phyloP scores from a whole-genome alignment of 2,797 vertebrate species.

The Gobio occitaniae region DNA sequence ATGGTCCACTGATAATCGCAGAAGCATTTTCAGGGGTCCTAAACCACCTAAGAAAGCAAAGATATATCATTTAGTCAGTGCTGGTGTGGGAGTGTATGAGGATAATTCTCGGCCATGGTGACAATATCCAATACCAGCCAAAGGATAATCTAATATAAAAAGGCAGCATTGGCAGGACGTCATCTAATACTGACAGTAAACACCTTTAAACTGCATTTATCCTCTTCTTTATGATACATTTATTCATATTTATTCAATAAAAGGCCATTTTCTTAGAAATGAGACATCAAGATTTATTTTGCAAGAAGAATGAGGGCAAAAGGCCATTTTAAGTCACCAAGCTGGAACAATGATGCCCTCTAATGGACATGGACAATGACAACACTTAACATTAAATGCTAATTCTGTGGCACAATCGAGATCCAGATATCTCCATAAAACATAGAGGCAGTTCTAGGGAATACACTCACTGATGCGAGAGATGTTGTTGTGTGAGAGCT shows the following conservation, averaged over 20 bases:
- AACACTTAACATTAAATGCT: neutral
- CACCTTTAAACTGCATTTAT: conserved; percentile 56
- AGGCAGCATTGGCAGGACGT: conserved; percentile 10
- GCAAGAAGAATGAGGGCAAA: neutral
- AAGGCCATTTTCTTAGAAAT: conserved; percentile 40
- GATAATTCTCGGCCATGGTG: conserved; percentile 9
- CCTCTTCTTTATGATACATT: conserved; percentile 62
- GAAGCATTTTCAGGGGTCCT: conserved; percentile 84
- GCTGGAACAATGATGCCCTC: conserved; percentile 69
- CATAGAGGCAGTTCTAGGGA: neutral
- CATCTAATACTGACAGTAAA: conserved; percentile 49
- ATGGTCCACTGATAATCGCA: conserved; percentile 85
- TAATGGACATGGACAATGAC: conserved; percentile 69
- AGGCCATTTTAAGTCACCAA: neutral
- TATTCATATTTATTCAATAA: conserved; percentile 65
- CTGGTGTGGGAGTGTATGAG: neutral
- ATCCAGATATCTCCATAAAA: neutral
- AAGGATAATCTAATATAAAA: conserved; percentile 50
- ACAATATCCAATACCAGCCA: conserved; percentile 42
- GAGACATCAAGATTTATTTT: conserved; percentile 54
- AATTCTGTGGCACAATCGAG: neutral
- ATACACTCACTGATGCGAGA: conserved; percentile 87
- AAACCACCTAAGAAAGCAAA: conserved; percentile 83
- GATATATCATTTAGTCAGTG: conserved; percentile 51
- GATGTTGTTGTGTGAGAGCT: conserved; percentile 91